A percentile compares a stretch with the other conserved stretches of the same genome.
Evolutionary conservation across 2,888 invertebrate species (phyloP).

Genomic region (Phalera bucephala): DNA sequence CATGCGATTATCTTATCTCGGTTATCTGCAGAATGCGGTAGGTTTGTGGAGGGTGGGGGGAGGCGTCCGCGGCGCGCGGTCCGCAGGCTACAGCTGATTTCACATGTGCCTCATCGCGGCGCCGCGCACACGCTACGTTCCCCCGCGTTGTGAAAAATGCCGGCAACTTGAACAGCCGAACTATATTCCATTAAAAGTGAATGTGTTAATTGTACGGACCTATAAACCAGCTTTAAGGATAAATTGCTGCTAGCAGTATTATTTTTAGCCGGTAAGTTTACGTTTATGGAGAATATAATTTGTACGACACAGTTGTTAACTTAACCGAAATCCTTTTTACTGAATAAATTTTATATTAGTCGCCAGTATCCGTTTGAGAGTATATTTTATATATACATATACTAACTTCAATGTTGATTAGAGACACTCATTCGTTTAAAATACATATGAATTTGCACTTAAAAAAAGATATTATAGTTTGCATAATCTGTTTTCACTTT

Average conservation of each 20-base stretch:
- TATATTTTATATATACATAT: no score
- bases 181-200: conserved; percentile 40
- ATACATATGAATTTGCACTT: no score
- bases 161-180: conserved; percentile 52
- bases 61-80: conserved; percentile 31
- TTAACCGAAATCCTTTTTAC: no score
- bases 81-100: conserved; percentile 73
- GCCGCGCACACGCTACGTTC: conserved; percentile 48
- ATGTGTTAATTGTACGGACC: conserved; percentile 43
- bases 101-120: conserved; percentile 63
- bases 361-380: no score
- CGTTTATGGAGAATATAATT: no score
- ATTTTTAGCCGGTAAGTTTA: conserved; percentile 47
- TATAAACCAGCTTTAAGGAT: conserved; percentile 26
- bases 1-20: conserved; percentile 58
- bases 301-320: no score
- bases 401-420: no score
- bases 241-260: conserved; percentile 25
- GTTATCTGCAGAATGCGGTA: conserved; percentile 50
- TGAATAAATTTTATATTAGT: no score
- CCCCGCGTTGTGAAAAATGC: conserved; percentile 47
- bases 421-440: no score
- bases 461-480: no score
- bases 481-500: conserved; percentile 10
- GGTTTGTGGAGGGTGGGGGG: conserved; percentile 33